Percentiles rank a stretch among this genome's conserved stretches.
Conservation (phyloP, 2,113 vertebrate species). For the Dipodomys spectabilis region DNA sequence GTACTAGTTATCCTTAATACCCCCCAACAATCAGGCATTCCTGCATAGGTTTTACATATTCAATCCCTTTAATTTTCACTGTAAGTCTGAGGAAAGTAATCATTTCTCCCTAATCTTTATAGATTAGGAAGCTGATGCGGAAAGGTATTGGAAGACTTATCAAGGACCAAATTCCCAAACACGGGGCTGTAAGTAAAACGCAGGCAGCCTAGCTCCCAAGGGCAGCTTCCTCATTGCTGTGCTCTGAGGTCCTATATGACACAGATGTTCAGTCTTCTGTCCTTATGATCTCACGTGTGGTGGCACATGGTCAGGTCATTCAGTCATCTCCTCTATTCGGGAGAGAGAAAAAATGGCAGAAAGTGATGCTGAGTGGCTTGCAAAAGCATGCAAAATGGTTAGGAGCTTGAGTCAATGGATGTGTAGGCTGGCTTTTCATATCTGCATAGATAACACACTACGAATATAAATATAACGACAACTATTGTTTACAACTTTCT, state of each 20-base stretch:
- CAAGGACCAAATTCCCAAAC: neutral
- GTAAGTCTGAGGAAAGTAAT: neutral
- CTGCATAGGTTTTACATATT: neutral
- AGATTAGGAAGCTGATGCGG: neutral
- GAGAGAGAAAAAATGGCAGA: neutral
- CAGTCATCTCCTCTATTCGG: neutral
- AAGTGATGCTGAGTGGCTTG: neutral
- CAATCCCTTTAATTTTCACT: neutral
- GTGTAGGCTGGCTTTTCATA: neutral
- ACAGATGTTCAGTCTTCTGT: rapidly evolving
- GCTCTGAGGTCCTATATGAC: neutral
- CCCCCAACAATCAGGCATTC: neutral
- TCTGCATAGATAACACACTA: neutral
- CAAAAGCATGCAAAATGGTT: neutral
- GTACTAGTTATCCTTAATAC: neutral
- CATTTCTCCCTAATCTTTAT: neutral
- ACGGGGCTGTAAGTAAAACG: neutral
- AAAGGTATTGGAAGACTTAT: neutral
- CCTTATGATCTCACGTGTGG: neutral
- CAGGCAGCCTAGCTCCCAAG: neutral
- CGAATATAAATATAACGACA: too few species aligned
- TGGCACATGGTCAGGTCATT: rapidly evolving
- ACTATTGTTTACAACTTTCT: neutral
- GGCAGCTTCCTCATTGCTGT: neutral
- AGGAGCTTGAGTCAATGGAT: neutral